These are phyloP conservation scores for Aratinga solstitialis DNA, from an alignment of 2,797 vertebrate species.

Conservation along the genomic window DNA sequence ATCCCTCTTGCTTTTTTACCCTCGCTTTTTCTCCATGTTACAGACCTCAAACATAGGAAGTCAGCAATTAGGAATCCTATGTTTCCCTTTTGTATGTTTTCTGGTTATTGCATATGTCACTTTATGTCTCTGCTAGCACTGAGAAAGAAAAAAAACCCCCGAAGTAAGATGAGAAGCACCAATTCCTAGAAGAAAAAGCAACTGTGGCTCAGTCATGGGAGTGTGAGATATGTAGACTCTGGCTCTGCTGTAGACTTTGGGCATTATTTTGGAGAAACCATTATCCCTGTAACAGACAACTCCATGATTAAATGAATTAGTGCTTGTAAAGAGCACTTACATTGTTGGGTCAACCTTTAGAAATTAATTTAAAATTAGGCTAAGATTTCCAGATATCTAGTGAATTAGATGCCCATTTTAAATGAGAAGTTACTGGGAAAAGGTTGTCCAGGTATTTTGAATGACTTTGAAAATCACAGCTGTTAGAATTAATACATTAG, in stretches of 20 bases:
- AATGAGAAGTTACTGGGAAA: not conserved
- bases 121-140: not conserved
- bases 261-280: not conserved
- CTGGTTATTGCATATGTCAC: not conserved
- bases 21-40: not conserved
- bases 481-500: not conserved
- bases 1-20: not conserved
- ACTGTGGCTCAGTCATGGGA: not conserved
- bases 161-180: not conserved
- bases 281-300: not conserved
- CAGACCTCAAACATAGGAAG: not conserved
- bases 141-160: not conserved
- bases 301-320: not conserved
- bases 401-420: not conserved
- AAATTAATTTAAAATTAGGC: not conserved
- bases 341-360: not conserved
- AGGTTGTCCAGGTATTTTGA: not conserved
- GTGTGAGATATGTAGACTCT: not conserved
- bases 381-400: not conserved
- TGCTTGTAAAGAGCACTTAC: not conserved
- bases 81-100: not conserved
- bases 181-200: not conserved
- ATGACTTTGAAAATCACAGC: not conserved
- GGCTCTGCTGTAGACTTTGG: not conserved
- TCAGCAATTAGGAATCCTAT: not conserved